Base-by-base conservation (phyloP, 2,797 vertebrate species). In the Neoniphon sammara region DNA sequence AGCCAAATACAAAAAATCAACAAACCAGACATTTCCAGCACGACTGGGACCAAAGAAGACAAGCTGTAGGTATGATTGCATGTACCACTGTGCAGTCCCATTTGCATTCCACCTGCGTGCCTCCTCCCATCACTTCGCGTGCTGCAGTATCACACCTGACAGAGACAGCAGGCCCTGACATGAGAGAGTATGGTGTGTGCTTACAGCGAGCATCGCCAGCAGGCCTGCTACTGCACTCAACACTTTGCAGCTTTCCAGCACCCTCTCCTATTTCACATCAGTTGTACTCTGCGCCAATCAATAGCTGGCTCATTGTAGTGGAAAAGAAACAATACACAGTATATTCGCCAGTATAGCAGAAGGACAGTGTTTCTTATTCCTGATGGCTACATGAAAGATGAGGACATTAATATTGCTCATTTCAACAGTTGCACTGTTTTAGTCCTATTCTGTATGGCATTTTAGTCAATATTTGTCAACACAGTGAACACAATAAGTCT, bases 251-350 rank as follows among this genome's bases (percentile, higher is more conserved):
- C 84, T 59, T 81, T 83, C 85, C 78, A 87, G 72, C 86, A 67
- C 34, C 57, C 18, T 79, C 88, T 91, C 87, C 21, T 31, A 60
- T 92, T 90, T 81, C 88, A 87, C 88, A 76, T 76, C 75, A 64
- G 86, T 81, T 70, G 64, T 70, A 55, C 82, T 58, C 56, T 3
- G 70, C 84, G 80, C 60, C 74, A 57, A 83, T 92, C 88, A 70
- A 89, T 92, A 81, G 78, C 82, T 81, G 84, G 80, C 81, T 84
- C 64, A 3, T 62, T 63, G 60, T 4, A 1, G 66, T 61, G 80
- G 23, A 53, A 21, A 7, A 1, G 44, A 69, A 71, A 66, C 47
- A 56, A 61, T 57, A 5, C 58, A 2, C 60, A 3, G 2, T 23
- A 77, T 71, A 58, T 1, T 50, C 63, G 64, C 27, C 58, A 27